A percentile compares a stretch with the other conserved stretches of the same genome.
These are phyloP conservation scores for Bombus superbus DNA, from an alignment of 1,140 invertebrate species.

Conservation along the genomic window DNA sequence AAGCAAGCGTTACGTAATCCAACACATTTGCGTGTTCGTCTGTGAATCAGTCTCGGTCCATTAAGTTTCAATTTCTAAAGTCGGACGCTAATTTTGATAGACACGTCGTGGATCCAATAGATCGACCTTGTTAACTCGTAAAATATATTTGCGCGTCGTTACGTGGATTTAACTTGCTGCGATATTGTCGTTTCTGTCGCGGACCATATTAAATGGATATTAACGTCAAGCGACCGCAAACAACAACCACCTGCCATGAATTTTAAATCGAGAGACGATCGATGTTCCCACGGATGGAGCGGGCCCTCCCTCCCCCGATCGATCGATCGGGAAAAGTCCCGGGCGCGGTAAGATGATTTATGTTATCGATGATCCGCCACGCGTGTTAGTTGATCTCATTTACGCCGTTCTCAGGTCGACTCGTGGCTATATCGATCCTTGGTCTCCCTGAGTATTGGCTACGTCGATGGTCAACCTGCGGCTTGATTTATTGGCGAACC, in stretches of 20 bases:
- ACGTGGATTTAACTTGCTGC: background rate
- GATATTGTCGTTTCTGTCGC: background rate
- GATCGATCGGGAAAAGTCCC: background rate
- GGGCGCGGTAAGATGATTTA: background rate
- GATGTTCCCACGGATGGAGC: background rate
- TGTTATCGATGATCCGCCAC: constrained; percentile 14
- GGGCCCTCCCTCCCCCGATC: accelerated
- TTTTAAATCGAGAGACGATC: background rate
- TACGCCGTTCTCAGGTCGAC: constrained; percentile 39
- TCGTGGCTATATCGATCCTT: constrained; percentile 45
- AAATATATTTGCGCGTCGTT: background rate
- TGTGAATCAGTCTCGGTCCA: no score
- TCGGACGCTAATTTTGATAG: no score
- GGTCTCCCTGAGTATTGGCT: constrained; percentile 34
- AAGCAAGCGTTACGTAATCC: no score
- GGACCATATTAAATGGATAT: background rate
- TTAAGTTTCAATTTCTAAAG: no score
- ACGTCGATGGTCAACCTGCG: constrained; percentile 35
- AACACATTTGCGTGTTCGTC: no score
- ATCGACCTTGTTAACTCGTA: background rate
- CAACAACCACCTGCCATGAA: background rate
- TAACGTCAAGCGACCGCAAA: background rate
- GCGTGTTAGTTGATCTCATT: constrained; percentile 38
- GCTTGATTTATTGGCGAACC: constrained; percentile 48
- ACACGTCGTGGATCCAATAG: no score